Percentiles rank a stretch among this genome's conserved stretches.
Evolutionary conservation across 2,888 invertebrate genomes (phyloP).

Genomic region (Formica aserva): DNA sequence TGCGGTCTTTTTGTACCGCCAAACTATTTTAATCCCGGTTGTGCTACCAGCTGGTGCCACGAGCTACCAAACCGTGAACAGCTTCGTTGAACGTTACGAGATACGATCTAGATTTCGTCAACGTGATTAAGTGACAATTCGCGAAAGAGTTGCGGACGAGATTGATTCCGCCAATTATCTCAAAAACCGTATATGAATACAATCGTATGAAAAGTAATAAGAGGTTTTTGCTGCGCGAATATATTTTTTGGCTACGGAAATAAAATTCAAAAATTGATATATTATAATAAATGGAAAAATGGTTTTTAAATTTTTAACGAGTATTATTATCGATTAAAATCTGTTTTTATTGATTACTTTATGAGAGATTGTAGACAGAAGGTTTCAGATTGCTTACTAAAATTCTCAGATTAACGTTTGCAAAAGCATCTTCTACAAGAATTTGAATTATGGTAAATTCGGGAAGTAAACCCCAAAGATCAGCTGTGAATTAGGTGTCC

Average conservation of each 20-base stretch:
- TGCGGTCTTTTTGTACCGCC: constrained; percentile 58
- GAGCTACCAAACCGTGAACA: constrained; percentile 56
- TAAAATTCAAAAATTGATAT: not conserved
- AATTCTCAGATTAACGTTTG: not conserved
- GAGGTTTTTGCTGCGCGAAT: not conserved
- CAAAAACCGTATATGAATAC: not conserved
- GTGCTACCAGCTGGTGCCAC: constrained; percentile 62
- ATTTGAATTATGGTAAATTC: constrained; percentile 20
- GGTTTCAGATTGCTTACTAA: not conserved
- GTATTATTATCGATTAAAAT: not conserved
- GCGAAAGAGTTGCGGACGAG: not conserved
- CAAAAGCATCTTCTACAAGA: not conserved
- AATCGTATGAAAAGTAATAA: not conserved
- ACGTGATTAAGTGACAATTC: constrained; percentile 41
- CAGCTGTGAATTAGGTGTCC: not conserved
- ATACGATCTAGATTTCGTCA: constrained; percentile 63
- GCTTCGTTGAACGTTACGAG: constrained; percentile 59
- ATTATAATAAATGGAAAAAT: not conserved
- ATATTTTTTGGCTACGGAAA: not conserved
- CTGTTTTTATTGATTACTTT: not conserved
- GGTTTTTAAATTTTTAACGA: not conserved
- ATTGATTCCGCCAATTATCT: not conserved
- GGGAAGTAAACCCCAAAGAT: not conserved
- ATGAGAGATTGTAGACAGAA: not conserved
- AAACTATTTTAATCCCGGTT: constrained; percentile 71